A percentile compares a stretch with the other conserved stretches of the same genome.
These are phyloP conservation scores for Indri indri DNA, from an alignment of 2,113 vertebrate species.

Conservation along the genomic window DNA sequence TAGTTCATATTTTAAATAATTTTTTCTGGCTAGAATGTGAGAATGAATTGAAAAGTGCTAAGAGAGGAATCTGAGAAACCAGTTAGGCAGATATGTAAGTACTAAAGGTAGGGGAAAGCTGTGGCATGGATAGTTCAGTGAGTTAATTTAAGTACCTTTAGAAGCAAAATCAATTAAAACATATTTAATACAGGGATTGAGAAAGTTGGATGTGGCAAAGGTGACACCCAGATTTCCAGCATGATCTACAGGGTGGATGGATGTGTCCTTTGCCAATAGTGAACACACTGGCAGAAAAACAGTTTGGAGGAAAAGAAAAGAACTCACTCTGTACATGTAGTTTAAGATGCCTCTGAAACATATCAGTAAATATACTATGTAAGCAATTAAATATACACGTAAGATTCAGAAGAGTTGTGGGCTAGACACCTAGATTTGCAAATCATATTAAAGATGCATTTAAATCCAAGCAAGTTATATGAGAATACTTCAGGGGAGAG, in stretches of 20 bases:
- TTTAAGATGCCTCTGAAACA: background rate
- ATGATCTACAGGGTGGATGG: background rate
- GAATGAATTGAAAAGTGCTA: background rate
- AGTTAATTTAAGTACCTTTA: background rate
- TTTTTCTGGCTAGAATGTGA: background rate
- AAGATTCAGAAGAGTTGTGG: background rate
- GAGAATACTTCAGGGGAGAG: background rate
- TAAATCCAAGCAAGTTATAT: background rate
- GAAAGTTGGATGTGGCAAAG: background rate
- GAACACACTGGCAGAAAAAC: background rate
- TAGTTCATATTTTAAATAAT: background rate
- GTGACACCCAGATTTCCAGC: background rate
- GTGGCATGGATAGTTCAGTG: background rate
- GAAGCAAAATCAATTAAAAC: background rate
- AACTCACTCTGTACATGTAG: background rate
- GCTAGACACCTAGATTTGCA: background rate
- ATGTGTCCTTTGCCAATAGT: background rate
- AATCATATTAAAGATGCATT: background rate
- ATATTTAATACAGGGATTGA: background rate
- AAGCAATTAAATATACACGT: background rate
- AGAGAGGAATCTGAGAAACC: background rate
- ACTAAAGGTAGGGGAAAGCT: background rate
- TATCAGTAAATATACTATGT: background rate
- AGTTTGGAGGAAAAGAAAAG: background rate
- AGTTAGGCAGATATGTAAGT: background rate